Conservation (phyloP, 2,888 invertebrate genomes). For the Pyrgus malvae region DNA sequence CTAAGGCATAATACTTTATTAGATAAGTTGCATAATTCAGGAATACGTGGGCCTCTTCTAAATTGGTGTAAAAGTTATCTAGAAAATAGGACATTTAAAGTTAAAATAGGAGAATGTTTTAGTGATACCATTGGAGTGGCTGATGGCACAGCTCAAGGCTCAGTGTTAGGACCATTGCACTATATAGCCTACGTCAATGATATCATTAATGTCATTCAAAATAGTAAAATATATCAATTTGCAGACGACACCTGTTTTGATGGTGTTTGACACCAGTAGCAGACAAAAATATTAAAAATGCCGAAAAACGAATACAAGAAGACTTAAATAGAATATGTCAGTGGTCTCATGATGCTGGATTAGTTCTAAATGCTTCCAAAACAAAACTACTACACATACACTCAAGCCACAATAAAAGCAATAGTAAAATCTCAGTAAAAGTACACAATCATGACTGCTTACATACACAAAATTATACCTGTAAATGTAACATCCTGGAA, state of each 20-base stretch:
- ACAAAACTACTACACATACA: too few species aligned
- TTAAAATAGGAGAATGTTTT: constrained; percentile 16
- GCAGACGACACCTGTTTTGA: constrained; percentile 34
- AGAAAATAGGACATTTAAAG: constrained; percentile 14
- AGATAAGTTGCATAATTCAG: constrained; percentile 22
- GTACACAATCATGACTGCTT: too few species aligned
- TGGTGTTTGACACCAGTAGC: too few species aligned
- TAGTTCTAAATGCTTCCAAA: too few species aligned
- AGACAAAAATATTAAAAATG: too few species aligned
- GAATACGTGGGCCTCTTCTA: constrained; percentile 26
- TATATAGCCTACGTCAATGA: not conserved
- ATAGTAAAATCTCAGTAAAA: too few species aligned
- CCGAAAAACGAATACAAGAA: too few species aligned
- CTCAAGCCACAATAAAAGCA: too few species aligned
- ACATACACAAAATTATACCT: too few species aligned
- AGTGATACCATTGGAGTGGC: constrained; percentile 12
- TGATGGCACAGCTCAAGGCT: not conserved
- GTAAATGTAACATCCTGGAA: too few species aligned
- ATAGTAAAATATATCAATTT: not conserved
- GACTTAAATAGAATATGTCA: too few species aligned
- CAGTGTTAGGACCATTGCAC: not conserved
- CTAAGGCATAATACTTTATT: constrained; percentile 8
- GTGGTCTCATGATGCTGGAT: too few species aligned
- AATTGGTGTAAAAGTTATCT: constrained; percentile 31
- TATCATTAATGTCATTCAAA: not conserved